A percentile compares a stretch with the other conserved stretches of the same genome.
phyloP scores from a whole-genome alignment of 2,797 vertebrate genomes.

The Borostomias antarcticus region DNA sequence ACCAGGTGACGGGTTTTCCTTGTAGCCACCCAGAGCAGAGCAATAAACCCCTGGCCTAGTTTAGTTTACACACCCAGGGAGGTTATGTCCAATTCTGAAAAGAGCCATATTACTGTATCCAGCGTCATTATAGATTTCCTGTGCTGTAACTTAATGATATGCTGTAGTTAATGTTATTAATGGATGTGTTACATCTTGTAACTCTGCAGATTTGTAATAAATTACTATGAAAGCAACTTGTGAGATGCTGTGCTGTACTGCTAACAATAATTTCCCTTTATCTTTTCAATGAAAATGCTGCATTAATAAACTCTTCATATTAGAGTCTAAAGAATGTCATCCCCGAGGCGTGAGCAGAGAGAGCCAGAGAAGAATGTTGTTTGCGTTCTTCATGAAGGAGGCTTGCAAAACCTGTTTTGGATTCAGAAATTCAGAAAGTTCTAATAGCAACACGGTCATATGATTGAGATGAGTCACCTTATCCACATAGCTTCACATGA shows the following conservation, averaged over 20 bases:
- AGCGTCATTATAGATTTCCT: background rate
- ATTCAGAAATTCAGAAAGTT: constrained; percentile 16
- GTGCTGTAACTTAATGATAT: background rate
- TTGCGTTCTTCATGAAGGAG: background rate
- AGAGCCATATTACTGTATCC: background rate
- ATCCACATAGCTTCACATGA: background rate
- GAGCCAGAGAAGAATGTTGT: background rate
- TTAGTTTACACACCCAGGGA: background rate
- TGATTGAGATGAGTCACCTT: constrained; percentile 11
- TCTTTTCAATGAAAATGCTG: background rate
- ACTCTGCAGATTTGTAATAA: no score
- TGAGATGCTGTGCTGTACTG: no score
- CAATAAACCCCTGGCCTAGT: background rate
- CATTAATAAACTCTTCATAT: background rate
- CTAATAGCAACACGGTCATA: constrained; percentile 10
- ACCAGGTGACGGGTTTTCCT: constrained; percentile 37
- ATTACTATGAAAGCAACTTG: no score
- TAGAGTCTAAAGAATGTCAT: background rate
- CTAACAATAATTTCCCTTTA: background rate
- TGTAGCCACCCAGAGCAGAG: background rate
- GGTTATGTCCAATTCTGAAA: background rate
- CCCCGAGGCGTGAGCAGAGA: background rate
- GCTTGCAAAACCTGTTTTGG: constrained; percentile 39
- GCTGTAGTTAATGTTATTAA: background rate
- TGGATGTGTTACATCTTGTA: no score